Conservation (phyloP, 1,140 invertebrate species). For the Magallana ariakensis region DNA sequence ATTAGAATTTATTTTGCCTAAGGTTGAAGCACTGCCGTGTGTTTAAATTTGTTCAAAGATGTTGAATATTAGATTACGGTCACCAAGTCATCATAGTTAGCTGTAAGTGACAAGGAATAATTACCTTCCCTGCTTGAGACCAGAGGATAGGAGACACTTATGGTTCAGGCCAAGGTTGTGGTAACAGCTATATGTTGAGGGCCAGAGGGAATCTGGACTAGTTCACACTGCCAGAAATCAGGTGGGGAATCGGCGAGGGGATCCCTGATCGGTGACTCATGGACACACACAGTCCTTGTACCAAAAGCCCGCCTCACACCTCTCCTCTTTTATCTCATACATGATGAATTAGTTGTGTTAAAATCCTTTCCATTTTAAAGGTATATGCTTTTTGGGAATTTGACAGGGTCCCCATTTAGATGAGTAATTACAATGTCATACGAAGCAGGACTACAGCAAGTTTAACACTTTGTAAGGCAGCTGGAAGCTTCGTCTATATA, state of each 20-base stretch:
- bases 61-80: constrained; percentile 31
- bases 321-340: constrained; percentile 14
- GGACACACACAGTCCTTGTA: constrained; percentile 27
- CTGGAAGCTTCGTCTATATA: constrained; percentile 27
- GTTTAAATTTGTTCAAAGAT: constrained; percentile 35
- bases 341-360: constrained; percentile 34
- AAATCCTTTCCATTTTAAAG: constrained; percentile 29
- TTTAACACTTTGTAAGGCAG: constrained; percentile 28
- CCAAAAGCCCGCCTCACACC: constrained; percentile 23
- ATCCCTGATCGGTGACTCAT: constrained; percentile 1
- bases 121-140: constrained; percentile 19
- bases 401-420: constrained; percentile 26
- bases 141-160: constrained; percentile 12
- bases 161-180: constrained; percentile 10
- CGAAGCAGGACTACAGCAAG: background rate
- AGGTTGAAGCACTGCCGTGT: constrained; percentile 10
- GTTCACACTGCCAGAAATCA: background rate
- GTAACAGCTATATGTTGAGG: background rate
- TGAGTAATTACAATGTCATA: constrained; percentile 32
- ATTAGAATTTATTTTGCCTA: background rate
- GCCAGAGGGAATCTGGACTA: background rate
- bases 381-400: constrained; percentile 20
- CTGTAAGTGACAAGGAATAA: constrained; percentile 34
- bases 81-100: constrained; percentile 6
- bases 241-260: background rate